Evolutionary conservation across 2,797 vertebrate genomes (phyloP).

Genomic region (Labeo calbasu): DNA sequence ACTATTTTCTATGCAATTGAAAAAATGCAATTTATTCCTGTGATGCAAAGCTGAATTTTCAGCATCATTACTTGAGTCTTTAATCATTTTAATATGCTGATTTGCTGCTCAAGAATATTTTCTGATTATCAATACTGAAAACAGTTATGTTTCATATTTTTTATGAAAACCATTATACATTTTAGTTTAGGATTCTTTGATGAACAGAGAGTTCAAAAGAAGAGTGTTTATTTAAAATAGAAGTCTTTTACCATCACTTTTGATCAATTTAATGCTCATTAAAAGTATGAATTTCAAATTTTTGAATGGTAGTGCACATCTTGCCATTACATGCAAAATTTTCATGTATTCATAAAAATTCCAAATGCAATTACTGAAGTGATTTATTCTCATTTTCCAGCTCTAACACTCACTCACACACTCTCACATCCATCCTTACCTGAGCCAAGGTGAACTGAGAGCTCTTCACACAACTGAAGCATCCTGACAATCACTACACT

Average conservation of each 20-base stretch:
- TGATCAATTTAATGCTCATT: background rate
- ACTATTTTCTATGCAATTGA: background rate
- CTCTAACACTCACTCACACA: background rate
- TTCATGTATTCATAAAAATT: background rate
- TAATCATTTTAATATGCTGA: background rate
- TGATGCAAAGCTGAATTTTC: background rate
- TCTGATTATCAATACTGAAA: background rate
- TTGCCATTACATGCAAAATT: background rate
- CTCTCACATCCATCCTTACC: conserved; percentile 2
- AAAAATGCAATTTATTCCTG: background rate
- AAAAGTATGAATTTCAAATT: background rate
- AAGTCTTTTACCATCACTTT: background rate
- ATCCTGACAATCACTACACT: background rate
- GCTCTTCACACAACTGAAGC: conserved; percentile 15
- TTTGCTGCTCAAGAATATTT: background rate
- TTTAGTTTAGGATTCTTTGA: background rate
- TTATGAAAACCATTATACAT: background rate
- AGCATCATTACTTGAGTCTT: background rate
- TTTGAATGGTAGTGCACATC: background rate
- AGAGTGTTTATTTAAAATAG: background rate
- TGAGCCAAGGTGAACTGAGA: background rate
- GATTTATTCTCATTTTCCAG: background rate
- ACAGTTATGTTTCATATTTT: background rate
- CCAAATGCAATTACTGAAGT: background rate
- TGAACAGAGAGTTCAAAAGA: background rate